Evolutionary conservation across 92 coral and sea anemone species (phyloP), one percentile per base, ranked within the genome.

Genomic region (Zoanthus sansibaricus): DNA sequence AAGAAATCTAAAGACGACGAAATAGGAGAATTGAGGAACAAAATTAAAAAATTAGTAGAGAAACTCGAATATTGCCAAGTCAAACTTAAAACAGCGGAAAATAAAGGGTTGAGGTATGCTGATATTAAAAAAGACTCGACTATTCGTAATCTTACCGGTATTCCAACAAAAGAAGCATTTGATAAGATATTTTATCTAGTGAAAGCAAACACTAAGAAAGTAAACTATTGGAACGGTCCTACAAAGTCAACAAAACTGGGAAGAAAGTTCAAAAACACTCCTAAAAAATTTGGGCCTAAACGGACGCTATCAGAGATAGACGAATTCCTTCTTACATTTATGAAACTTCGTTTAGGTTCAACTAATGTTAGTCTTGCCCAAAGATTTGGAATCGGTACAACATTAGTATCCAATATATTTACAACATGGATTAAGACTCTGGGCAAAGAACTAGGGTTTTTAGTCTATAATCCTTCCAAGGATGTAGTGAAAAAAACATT

Each of bases 91-190:
- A 66, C 30, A 37, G 58, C 18, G 79, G 79, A 83, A 17, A 75
- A 83, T 56, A 83, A 75, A 58, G 21, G 84, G 67, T 79, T 83
- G 18, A 83, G 88, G 51, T 73, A 82, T 66, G 9, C 62, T 72
- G 91, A 88, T 52, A 67, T 84, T 10, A 48, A 69, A 44, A 84
- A 72, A 84, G 80, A 84, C 77, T 46, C 70, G 33, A 72, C 71
- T 84, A 78, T 84, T 84, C 88, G 72, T 69, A 79, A 72, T 51
- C 88, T 84, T 31, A 84, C 88, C 70, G 88, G 88, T 78, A 73
- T 84, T 69, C 72, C 88, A 84, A 72, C 88, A 37, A 84, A 70
- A 70, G 80, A 55, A 55, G 88, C 80, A 84, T 84, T 84, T 74
- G 80, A 84, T 70, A 84, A 73, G 88, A 72, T 84, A 71, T 73